Base-by-base conservation (phyloP, 1,140 invertebrate species). In the Drosophila leontia region DNA sequence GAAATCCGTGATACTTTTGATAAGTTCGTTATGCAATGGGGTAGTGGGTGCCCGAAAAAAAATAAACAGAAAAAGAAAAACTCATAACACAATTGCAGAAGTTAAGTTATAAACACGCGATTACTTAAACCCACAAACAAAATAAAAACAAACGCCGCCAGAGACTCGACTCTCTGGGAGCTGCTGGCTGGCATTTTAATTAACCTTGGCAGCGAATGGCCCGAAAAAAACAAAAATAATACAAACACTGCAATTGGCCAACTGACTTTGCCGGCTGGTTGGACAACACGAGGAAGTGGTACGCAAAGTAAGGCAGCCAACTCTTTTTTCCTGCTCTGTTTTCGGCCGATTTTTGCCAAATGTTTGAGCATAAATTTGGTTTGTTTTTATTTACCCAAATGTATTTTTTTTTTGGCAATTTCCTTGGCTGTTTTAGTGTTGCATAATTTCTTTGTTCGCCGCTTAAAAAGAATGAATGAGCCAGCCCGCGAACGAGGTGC, bases 131-230 rank as follows among this genome's bases (percentile, higher is more conserved):
- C 17, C 26, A 44, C 59, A 50, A 47, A 32, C 44, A 37, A 51
- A 51, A 34, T 48, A 34, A 57, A 71, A 63, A 71, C 45, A 65
- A 23, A 51, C 17, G n/a, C 48, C 48, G 29, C 41, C 51, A 69
- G 59, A 53, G 48, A 29, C 45, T 44, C 61, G 48, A 32, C 51
- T 48, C 61, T 71, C 47, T 45, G 69, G 50, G 82, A 63, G 74
- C 53, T 56, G 77, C 77, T 88, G 85, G 56, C 80, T 78, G 84
- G 84, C 81, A 88, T 90, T 88, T 88, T 88, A 88, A 88, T 88
- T 90, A 88, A 88, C 84, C 84, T 88, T 88, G 84, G 84, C 84
- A 88, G 85, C 85, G 81, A 88, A 90, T 90, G 63, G 56, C 56
- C 74, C 75, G 42, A 77, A 77, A 77, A 78, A 53, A 87, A 65